Percentiles rank a stretch among this genome's conserved stretches.
Conservation (phyloP, 2,113 vertebrate species). For the Diglossa brunneiventris region DNA sequence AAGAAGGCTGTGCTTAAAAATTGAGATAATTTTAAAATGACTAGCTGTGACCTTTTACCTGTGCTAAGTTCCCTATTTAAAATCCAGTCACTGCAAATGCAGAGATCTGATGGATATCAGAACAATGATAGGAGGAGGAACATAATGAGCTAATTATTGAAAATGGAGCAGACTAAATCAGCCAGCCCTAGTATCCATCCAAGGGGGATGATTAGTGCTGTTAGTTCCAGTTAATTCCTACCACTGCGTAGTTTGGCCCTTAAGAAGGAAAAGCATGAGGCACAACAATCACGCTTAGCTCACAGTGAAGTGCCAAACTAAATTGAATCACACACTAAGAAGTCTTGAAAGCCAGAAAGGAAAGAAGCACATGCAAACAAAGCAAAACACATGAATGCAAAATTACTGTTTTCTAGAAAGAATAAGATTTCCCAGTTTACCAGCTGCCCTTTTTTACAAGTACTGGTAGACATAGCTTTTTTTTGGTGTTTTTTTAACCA, state of each 20-base stretch:
- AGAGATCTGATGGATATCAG: neutral
- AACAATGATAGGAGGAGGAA: neutral
- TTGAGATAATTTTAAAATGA: neutral
- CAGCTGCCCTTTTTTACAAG: neutral
- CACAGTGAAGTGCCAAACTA: neutral
- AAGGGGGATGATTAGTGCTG: neutral
- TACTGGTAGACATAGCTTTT: neutral
- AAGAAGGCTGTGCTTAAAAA: neutral
- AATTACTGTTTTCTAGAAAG: neutral
- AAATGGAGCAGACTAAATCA: neutral
- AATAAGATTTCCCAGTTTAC: neutral
- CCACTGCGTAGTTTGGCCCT: neutral
- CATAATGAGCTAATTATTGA: neutral
- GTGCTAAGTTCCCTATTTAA: neutral
- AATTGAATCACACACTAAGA: neutral
- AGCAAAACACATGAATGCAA: neutral
- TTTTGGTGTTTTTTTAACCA: neutral
- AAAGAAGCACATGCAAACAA: neutral
- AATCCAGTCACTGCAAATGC: neutral
- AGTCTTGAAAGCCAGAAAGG: neutral
- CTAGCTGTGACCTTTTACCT: neutral
- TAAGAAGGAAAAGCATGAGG: neutral
- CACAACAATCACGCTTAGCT: neutral
- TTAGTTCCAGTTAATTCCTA: neutral
- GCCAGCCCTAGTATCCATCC: neutral